Conservation (phyloP, 2,113 vertebrate genomes). For the Nettapus auritus region DNA sequence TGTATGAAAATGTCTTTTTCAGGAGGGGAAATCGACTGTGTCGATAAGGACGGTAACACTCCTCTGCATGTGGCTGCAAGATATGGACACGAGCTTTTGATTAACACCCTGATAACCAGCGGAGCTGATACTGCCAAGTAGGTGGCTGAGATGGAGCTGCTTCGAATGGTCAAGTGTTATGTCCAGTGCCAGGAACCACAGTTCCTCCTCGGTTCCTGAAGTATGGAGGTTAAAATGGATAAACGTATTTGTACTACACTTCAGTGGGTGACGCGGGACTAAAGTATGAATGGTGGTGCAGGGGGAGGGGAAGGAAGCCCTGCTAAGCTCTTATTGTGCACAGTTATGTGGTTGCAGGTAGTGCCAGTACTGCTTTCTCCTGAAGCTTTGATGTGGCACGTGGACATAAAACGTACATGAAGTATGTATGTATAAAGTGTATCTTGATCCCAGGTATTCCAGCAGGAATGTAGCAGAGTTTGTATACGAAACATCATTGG, state of each 20-base stretch:
- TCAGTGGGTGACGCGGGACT: neutral
- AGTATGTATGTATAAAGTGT: neutral
- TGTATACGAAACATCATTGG: neutral
- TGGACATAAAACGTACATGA: neutral
- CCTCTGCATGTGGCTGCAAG: constrained; percentile 95
- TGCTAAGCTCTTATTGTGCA: neutral
- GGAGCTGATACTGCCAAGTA: constrained; percentile 94
- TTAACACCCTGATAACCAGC: constrained; percentile 94
- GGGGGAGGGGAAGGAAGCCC: neutral
- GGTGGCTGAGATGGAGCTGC: constrained; percentile 36
- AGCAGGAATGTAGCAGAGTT: neutral
- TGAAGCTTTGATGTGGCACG: neutral
- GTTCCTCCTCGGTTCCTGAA: neutral
- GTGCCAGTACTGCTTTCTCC: neutral
- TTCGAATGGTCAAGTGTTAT: neutral
- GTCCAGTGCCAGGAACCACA: neutral
- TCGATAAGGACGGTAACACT: constrained; percentile 97
- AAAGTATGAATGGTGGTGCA: neutral
- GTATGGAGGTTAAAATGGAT: neutral
- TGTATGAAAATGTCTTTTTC: constrained; percentile 60
- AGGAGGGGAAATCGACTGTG: constrained; percentile 94
- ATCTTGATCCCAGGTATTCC: neutral
- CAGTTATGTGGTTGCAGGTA: accelerated
- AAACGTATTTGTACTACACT: neutral
- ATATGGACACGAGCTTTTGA: constrained; percentile 94